phyloP scores from a whole-genome alignment of 2,797 vertebrate genomes.

The Syndactyla subalaris region DNA sequence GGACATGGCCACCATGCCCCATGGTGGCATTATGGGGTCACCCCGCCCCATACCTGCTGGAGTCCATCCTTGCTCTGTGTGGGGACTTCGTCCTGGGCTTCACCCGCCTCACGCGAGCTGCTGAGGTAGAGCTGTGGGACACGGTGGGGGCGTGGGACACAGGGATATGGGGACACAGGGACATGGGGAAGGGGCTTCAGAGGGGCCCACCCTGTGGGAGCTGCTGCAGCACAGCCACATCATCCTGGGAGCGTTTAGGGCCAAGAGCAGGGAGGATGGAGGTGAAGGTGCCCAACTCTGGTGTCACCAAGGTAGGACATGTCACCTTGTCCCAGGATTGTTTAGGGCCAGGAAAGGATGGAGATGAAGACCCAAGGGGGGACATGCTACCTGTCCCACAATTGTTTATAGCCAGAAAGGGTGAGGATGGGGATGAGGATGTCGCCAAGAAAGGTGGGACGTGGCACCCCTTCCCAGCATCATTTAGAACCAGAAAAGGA shows the following conservation, averaged over 20 bases:
- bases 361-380: neutral
- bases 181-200: neutral
- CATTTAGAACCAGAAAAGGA: neutral
- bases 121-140: constrained; percentile 90
- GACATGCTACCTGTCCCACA: neutral
- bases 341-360: neutral
- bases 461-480: too few species aligned
- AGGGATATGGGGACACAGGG: neutral
- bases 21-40: neutral
- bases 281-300: too few species aligned
- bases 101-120: constrained; percentile 77
- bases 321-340: too few species aligned
- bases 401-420: neutral
- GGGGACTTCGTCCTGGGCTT: constrained; percentile 81
- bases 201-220: neutral
- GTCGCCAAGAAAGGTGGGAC: too few species aligned
- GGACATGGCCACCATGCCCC: fast-evolving
- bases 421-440: too few species aligned
- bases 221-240: neutral
- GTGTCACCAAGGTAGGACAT: neutral
- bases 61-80: neutral
- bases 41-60: constrained; percentile 2
- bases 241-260: neutral
- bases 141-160: neutral
- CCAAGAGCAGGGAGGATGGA: neutral